Base-by-base conservation (phyloP, 2,888 invertebrate genomes). In the Ametastegia equiseti region DNA sequence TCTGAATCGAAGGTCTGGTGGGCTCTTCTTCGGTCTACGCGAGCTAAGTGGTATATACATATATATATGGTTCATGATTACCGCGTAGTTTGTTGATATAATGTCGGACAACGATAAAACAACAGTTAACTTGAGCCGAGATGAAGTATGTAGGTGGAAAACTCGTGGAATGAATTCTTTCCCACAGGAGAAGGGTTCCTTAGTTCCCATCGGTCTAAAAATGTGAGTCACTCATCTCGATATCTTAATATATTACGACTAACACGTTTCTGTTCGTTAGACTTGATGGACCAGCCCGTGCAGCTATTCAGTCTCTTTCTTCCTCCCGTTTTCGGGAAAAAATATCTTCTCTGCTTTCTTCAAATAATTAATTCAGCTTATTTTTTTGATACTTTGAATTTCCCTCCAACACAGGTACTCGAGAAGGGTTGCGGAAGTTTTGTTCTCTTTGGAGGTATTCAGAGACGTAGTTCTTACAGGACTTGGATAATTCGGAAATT, bases 11-110 rank as follows among this genome's bases (percentile, higher is more conserved):
- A 75, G 50, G 54, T 4, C 50, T 54, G 33, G 42, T 13, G 45
- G 63, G 30, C 27, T 78, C 78, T 60, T 78, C 78, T 78, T 78
- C 75, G 36, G 75, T 75, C 54, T 75, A 13, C 13, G 63, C 63
- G 63, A 57, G 54, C 54, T 60, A 81, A 80, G 81, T 75, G 83
- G 50, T 63, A 63, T 81, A n/a, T n/a, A n/a, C n/a, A n/a, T n/a
- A n/a, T n/a, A n/a, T n/a, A n/a, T n/a, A 65, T 77, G 69, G 78
- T 71, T 82, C 77, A 77, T 82, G 81, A 81, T 75, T 73, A 82
- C 71, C 33, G n/a, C n/a, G n/a, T 39, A 82, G 84, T 84, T 85
- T 85, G 85, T 85, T 85, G 85, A 84, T 84, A 84, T 83, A 57
- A 82, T 57, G 81, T 80, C 80, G 75, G 81, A 81, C 82, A 75